phyloP scores from a whole-genome alignment of 2,888 invertebrate genomes.

The Cephus rjabovi region DNA sequence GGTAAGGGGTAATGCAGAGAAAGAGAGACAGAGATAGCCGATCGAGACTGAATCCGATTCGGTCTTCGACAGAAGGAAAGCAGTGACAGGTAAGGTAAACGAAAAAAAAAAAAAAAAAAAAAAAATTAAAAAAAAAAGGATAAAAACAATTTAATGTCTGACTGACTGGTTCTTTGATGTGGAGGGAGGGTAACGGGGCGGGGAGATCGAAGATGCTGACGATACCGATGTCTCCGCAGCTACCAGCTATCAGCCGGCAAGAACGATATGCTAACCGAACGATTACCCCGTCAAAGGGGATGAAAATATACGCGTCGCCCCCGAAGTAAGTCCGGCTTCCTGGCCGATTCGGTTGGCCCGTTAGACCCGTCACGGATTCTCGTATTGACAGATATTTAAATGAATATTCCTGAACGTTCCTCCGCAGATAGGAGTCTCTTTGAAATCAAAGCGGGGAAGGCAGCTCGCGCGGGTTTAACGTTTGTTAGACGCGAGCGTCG shows the following conservation, averaged over 20 bases:
- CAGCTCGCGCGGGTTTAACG: constrained; percentile 28
- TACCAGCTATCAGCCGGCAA: neutral
- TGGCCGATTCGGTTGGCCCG: constrained; percentile 23
- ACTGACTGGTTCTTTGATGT: neutral
- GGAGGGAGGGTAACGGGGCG: neutral
- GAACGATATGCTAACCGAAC: neutral
- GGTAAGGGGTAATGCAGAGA: constrained; percentile 23
- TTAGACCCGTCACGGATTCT: constrained; percentile 29
- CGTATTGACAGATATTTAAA: constrained; percentile 66
- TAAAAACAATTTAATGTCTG: neutral
- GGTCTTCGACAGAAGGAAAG: neutral
- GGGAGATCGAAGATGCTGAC: neutral
- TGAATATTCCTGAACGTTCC: constrained; percentile 64
- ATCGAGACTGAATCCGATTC: neutral
- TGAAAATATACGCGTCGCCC: neutral
- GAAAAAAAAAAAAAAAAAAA: constrained; percentile 2
- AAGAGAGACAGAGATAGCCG: constrained; percentile 18
- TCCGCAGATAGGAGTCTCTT: constrained; percentile 55
- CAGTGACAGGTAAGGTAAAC: constrained; percentile 8
- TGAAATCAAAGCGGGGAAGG: constrained; percentile 58
- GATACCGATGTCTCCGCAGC: neutral
- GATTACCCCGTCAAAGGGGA: constrained; percentile 2
- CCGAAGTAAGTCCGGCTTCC: constrained; percentile 5
- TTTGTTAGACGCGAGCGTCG: neutral
- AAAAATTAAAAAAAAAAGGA: neutral